Conservation (phyloP, 2,888 invertebrate genomes). For the Trichacis sp. region DNA sequence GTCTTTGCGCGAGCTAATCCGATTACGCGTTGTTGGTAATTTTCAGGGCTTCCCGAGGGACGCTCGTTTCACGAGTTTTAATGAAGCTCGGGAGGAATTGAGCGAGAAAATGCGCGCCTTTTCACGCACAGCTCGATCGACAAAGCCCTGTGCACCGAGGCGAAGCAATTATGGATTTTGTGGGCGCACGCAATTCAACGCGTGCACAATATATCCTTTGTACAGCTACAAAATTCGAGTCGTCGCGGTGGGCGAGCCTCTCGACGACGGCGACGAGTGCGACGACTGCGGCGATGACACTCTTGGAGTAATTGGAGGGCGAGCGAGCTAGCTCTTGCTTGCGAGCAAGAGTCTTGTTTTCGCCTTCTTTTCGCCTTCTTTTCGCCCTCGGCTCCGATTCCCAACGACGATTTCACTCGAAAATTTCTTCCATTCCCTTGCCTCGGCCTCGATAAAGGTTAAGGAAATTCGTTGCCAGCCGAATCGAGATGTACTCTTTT, state of each 20-base stretch:
- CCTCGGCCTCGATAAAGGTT: no score
- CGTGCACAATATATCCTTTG: constrained; percentile 61
- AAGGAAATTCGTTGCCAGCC: no score
- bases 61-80: constrained; percentile 41
- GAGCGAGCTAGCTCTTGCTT: no score
- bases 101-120: constrained; percentile 43
- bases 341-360: no score
- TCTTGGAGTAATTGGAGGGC: constrained; percentile 29
- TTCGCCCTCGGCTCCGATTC: no score
- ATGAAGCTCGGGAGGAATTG: constrained; percentile 46
- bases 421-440: no score
- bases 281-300: neutral
- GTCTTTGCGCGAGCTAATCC: constrained; percentile 42
- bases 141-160: constrained; percentile 62
- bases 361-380: no score
- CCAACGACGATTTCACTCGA: no score
- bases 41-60: constrained; percentile 37
- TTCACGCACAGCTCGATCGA: constrained; percentile 15
- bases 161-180: constrained; percentile 66
- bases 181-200: constrained; percentile 57
- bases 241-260: no score
- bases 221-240: no score
- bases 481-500: constrained; percentile 37
- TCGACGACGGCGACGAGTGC: no score
- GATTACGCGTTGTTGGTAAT: constrained; percentile 46